phyloP scores from a whole-genome alignment of 2,797 vertebrate genomes.

The Chiroxiphia lanceolata region DNA sequence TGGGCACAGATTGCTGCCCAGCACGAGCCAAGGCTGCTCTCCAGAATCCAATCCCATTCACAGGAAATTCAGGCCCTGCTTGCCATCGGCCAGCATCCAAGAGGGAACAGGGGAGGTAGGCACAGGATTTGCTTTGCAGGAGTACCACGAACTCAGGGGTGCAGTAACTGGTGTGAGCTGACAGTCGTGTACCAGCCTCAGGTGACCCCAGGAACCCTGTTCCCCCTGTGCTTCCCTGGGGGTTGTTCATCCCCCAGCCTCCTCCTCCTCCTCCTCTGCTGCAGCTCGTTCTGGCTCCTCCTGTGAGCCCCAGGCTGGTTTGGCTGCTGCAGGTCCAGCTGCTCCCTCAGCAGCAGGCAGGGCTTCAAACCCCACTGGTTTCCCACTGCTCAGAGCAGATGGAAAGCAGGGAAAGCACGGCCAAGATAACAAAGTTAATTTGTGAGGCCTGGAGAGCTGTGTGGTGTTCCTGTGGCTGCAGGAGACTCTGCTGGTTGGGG shows the following conservation, averaged over 20 bases:
- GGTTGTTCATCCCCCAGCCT: rapidly evolving
- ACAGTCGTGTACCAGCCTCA: rapidly evolving
- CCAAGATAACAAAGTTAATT: neutral
- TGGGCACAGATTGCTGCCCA: neutral
- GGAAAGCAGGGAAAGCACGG: neutral
- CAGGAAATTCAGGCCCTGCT: neutral
- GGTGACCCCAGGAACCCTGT: neutral
- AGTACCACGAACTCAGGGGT: rapidly evolving
- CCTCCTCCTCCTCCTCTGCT: neutral
- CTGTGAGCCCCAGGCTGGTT: neutral
- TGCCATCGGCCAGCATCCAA: neutral
- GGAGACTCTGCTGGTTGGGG: neutral
- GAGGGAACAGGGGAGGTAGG: neutral
- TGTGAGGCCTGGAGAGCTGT: neutral
- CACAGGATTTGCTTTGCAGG: neutral
- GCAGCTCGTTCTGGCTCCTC: neutral
- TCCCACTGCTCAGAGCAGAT: neutral
- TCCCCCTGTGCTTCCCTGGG: neutral
- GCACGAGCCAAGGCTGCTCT: neutral
- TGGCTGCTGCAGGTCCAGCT: neutral
- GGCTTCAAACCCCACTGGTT: neutral
- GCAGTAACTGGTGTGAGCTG: neutral
- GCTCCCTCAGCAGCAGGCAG: neutral
- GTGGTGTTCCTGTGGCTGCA: neutral
- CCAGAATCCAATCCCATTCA: neutral